Evolutionary conservation across 2,113 vertebrate species (phyloP).

Genomic region (Todiramphus chloris): DNA sequence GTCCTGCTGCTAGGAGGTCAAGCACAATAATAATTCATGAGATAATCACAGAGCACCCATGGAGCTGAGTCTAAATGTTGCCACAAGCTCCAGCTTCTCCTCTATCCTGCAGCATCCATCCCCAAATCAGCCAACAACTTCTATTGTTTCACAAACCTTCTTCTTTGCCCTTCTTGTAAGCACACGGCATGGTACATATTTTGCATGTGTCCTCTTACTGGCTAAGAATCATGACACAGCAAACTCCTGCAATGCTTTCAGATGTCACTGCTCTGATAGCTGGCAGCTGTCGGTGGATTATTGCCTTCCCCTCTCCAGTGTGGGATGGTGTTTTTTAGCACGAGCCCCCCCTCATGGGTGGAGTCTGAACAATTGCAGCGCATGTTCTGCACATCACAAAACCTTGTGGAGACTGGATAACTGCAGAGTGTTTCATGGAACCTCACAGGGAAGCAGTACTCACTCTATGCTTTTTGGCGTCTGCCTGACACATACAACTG

Average conservation of each 20-base stretch:
- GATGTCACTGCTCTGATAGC: not conserved
- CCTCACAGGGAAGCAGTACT: too few relatives aligned
- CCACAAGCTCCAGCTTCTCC: not conserved
- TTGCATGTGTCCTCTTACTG: fast-evolving
- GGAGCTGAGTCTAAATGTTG: not conserved
- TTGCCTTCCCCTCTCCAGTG: not conserved
- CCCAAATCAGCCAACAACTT: not conserved
- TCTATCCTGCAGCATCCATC: not conserved
- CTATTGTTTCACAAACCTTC: not conserved
- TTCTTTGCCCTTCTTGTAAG: not conserved
- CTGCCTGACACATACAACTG: too few relatives aligned
- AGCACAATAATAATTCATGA: not conserved
- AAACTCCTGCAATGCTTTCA: not conserved
- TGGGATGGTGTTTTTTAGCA: not conserved
- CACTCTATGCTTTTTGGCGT: too few relatives aligned
- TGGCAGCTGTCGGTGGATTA: not conserved
- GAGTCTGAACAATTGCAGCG: too few relatives aligned
- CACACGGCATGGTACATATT: too few relatives aligned
- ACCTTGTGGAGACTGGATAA: too few relatives aligned
- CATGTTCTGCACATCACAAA: too few relatives aligned
- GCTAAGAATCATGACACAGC: not conserved
- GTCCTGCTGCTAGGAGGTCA: not conserved
- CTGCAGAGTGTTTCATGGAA: too few relatives aligned
- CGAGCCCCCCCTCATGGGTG: not conserved
- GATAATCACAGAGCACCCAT: not conserved